These are phyloP conservation scores for Sogatella furcifera DNA, from an alignment of 1,140 invertebrate species.

Conservation along the genomic window DNA sequence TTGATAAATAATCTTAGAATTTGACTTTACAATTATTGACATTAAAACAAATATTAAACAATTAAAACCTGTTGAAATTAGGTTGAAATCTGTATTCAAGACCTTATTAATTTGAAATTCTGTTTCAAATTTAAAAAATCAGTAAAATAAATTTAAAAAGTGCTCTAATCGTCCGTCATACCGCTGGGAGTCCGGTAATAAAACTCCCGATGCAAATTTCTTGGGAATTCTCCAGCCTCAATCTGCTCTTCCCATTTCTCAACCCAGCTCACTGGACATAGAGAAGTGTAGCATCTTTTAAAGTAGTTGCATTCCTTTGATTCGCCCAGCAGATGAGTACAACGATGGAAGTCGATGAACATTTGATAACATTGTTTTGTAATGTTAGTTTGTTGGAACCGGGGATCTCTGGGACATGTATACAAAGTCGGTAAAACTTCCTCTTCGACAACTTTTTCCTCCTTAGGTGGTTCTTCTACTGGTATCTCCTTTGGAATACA, in stretches of 20 bases:
- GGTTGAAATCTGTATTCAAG: too few species aligned
- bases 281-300: conserved; percentile 64
- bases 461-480: background rate
- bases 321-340: conserved; percentile 77
- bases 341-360: conserved; percentile 85
- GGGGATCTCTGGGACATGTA: background rate
- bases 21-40: too few species aligned
- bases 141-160: too few species aligned
- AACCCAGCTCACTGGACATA: conserved; percentile 83
- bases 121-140: too few species aligned
- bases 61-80: too few species aligned
- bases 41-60: too few species aligned
- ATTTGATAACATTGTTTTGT: conserved; percentile 60
- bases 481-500: background rate
- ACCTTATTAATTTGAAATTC: too few species aligned
- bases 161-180: too few species aligned
- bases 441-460: background rate
- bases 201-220: conserved; percentile 14
- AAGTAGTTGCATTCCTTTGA: conserved; percentile 89
- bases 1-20: too few species aligned
- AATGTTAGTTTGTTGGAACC: conserved; percentile 16
- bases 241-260: conserved; percentile 86
- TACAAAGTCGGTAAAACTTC: background rate
- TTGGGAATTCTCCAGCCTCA: conserved; percentile 58
- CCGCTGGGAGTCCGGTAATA: background rate